Evolutionary conservation across 2,888 invertebrate species (phyloP).

Genomic region (Tachina fera): DNA sequence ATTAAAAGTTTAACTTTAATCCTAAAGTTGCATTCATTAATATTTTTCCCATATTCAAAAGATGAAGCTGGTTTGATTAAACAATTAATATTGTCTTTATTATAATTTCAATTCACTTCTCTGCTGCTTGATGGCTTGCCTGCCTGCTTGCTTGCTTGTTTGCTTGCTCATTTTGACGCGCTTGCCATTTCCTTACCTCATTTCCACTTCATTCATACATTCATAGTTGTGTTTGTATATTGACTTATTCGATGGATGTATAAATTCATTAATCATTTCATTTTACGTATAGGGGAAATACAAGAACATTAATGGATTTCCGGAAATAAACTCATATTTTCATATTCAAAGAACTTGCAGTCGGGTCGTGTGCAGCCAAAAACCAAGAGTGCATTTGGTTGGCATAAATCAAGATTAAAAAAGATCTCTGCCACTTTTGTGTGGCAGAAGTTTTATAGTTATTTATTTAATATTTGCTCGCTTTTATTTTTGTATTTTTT

Average conservation of each 20-base stretch:
- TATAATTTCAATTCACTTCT: conserved; percentile 9
- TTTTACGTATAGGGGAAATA: conserved; percentile 3
- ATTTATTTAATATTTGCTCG: conserved; percentile 36
- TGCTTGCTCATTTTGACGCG: neutral
- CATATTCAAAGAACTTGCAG: conserved; percentile 15
- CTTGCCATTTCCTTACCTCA: neutral
- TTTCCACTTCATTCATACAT: conserved; percentile 2
- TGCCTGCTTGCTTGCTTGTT: too few relatives aligned
- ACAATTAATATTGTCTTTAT: conserved; percentile 43
- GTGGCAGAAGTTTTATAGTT: conserved; percentile 38
- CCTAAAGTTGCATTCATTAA: conserved; percentile 44
- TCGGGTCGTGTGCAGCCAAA: conserved; percentile 41
- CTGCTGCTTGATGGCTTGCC: neutral
- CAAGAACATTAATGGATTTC: conserved; percentile 42
- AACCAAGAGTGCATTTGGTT: conserved; percentile 55
- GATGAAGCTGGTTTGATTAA: conserved; percentile 15
- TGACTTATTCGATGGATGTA: conserved; percentile 30
- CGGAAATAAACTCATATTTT: neutral
- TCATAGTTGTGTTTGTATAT: conserved; percentile 7
- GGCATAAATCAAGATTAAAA: conserved; percentile 63
- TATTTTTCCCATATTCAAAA: conserved; percentile 8
- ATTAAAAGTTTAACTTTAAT: conserved; percentile 24
- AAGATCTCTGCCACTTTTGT: conserved; percentile 50
- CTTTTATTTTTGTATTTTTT: neutral
- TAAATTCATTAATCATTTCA: conserved; percentile 55